Conservation (phyloP, 2,113 vertebrate species). For the Podilymbus podiceps region DNA sequence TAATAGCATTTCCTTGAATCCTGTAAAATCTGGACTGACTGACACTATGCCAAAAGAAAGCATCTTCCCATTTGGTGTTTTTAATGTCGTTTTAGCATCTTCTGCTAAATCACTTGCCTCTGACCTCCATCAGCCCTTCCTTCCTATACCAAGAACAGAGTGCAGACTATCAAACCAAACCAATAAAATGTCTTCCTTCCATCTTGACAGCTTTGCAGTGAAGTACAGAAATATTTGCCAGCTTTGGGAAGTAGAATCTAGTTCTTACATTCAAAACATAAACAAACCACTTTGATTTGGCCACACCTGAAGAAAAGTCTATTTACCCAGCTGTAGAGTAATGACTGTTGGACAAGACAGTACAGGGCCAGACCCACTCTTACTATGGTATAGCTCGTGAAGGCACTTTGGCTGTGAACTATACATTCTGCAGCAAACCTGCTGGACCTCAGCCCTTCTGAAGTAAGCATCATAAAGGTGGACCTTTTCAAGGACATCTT, state of each 20-base stretch:
- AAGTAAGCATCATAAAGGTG: not conserved
- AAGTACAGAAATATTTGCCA: not conserved
- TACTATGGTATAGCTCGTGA: rapidly evolving
- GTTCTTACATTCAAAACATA: not conserved
- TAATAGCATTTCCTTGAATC: not conserved
- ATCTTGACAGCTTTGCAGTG: not conserved
- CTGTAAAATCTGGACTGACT: not conserved
- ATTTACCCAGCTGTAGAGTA: not conserved
- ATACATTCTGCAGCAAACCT: not conserved
- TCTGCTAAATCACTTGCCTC: not conserved
- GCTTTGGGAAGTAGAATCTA: not conserved
- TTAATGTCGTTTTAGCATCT: not conserved
- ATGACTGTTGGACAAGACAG: not conserved
- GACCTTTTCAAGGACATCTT: not conserved
- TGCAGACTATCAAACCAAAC: not conserved
- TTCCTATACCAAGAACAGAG: not conserved
- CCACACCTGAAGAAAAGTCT: not conserved
- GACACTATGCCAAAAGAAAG: not conserved
- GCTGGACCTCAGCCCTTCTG: not conserved
- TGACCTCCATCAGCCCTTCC: not conserved
- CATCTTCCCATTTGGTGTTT: not conserved
- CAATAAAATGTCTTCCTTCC: not conserved
- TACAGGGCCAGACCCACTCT: not conserved
- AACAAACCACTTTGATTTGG: not conserved
- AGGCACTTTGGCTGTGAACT: not conserved